These are phyloP conservation scores for Onychomys torridus DNA, from an alignment of 2,797 vertebrate genomes.

Conservation along the genomic window DNA sequence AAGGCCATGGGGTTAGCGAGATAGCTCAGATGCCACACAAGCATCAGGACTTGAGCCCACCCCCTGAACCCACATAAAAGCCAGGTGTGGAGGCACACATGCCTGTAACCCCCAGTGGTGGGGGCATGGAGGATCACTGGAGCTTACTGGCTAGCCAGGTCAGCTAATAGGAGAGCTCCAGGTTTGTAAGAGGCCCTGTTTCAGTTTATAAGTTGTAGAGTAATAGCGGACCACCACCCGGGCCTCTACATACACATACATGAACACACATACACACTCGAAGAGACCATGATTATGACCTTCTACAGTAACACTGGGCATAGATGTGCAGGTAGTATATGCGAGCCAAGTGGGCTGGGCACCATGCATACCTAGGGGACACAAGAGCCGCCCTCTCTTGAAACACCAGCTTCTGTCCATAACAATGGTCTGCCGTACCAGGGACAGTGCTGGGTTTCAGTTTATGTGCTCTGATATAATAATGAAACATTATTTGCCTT, in stretches of 20 bases:
- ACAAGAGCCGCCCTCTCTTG: background rate
- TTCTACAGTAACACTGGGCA: background rate
- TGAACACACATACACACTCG: background rate
- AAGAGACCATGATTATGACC: background rate
- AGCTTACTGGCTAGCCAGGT: background rate
- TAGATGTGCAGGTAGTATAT: no score
- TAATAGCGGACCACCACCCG: background rate
- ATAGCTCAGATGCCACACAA: background rate
- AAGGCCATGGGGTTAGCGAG: background rate
- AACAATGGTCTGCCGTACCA: background rate
- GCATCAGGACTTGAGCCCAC: background rate
- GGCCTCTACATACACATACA: background rate
- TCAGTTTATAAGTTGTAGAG: background rate
- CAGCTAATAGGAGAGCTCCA: no score
- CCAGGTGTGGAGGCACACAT: background rate
- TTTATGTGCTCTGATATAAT: background rate
- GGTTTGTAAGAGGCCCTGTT: background rate
- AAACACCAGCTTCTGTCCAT: background rate
- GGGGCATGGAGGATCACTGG: background rate
- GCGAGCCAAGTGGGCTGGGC: background rate
- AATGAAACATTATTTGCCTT: conserved; percentile 9
- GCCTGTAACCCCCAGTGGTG: background rate
- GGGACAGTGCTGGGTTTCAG: background rate
- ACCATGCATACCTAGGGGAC: background rate
- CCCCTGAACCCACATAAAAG: background rate